Conservation (phyloP, 1,140 invertebrate species). For the Palaemon carinicauda region DNA sequence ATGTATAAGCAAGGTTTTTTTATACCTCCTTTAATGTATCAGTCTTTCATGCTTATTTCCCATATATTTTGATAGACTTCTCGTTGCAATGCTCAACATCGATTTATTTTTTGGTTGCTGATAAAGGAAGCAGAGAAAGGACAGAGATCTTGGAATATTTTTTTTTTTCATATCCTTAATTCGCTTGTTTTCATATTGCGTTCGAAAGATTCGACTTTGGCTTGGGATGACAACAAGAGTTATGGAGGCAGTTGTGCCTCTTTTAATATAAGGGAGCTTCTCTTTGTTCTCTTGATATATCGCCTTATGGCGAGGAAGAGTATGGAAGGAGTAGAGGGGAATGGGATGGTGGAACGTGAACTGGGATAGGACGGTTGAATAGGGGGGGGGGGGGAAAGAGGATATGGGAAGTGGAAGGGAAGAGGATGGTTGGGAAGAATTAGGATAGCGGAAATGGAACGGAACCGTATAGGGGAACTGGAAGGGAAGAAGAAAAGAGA, state of each 20-base stretch:
- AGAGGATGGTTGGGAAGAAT: background rate
- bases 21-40: too few species aligned
- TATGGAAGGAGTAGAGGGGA: background rate
- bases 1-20: too few species aligned
- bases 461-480: background rate
- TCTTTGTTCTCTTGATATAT: background rate
- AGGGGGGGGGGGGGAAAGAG: background rate
- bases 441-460: background rate
- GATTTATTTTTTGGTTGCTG: too few species aligned
- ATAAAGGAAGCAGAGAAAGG: too few species aligned
- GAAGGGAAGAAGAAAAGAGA: background rate
- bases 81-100: too few species aligned
- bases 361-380: background rate
- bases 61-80: too few species aligned
- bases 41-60: too few species aligned
- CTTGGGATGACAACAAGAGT: background rate
- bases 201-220: background rate
- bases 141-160: too few species aligned
- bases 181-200: background rate
- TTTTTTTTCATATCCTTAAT: too few species aligned
- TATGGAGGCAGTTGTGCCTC: background rate
- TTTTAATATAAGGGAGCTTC: background rate
- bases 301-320: background rate
- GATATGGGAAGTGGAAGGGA: background rate
- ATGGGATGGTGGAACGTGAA: conserved; percentile 24